Percentiles rank a stretch among this genome's conserved stretches.
Conservation (phyloP, 2,888 invertebrate genomes). For the Rhopalosiphum nymphaeae region DNA sequence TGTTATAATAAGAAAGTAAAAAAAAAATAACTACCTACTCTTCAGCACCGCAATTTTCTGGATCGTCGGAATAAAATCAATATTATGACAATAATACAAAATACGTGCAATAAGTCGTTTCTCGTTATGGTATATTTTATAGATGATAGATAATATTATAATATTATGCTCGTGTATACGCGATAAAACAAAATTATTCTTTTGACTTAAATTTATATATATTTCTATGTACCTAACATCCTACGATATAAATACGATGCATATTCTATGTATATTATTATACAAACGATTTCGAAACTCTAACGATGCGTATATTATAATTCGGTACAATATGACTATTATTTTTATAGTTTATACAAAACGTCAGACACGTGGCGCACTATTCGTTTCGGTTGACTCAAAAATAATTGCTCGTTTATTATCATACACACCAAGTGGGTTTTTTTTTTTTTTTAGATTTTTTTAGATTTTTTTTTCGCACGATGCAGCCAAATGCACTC, state of each 20-base stretch:
- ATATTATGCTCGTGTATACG: too few species aligned
- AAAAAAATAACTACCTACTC: too few species aligned
- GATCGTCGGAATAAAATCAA: too few species aligned
- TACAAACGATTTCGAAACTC: neutral
- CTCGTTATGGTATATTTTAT: neutral
- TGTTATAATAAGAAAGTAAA: too few species aligned
- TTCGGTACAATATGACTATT: neutral
- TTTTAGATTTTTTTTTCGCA: neutral
- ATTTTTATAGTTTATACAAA: neutral
- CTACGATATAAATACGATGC: neutral
- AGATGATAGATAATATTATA: neutral
- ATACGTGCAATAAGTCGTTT: neutral
- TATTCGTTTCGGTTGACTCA: neutral
- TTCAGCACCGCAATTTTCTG: too few species aligned
- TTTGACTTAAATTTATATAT: neutral
- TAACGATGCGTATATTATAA: neutral
- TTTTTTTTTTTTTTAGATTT: neutral
- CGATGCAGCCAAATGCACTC: neutral
- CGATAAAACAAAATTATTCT: neutral
- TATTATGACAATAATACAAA: neutral
- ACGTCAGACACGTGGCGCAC: neutral
- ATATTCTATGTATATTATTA: neutral
- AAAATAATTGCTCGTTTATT: neutral
- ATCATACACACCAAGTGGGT: neutral
- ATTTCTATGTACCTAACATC: neutral